phyloP scores from a whole-genome alignment of 2,888 invertebrate species.

The Drosophila falleni region DNA sequence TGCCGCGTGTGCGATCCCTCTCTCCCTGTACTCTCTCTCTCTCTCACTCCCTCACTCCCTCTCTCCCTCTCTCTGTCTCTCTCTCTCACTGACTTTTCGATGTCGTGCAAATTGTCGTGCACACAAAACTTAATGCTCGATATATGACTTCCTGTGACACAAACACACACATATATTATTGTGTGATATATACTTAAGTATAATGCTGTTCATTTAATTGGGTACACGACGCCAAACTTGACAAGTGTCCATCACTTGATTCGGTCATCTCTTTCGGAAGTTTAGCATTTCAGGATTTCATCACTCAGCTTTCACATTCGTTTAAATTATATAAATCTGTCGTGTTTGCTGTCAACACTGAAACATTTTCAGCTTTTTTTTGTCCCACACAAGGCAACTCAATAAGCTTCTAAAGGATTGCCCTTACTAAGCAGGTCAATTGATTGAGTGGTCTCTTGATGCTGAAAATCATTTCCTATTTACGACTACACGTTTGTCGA shows the following conservation, averaged over 20 bases:
- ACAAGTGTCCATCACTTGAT: conserved; percentile 55
- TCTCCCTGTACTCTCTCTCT: not conserved
- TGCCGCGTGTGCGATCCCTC: conserved; percentile 25
- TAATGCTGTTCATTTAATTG: conserved; percentile 52
- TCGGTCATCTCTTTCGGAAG: conserved; percentile 24
- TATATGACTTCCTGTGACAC: conserved; percentile 55
- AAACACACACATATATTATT: conserved; percentile 4
- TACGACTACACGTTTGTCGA: not conserved
- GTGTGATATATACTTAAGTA: conserved; percentile 17
- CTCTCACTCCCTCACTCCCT: not conserved
- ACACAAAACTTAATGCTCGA: conserved; percentile 64
- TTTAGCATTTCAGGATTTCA: not conserved
- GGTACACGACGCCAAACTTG: conserved; percentile 51
- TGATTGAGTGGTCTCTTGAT: conserved; percentile 29
- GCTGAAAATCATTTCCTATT: conserved; percentile 8
- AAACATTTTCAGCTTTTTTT: conserved; percentile 3
- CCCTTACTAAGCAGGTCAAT: conserved; percentile 13
- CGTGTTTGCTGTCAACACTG: conserved; percentile 22
- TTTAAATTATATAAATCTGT: conserved; percentile 36
- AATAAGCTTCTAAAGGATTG: conserved; percentile 27
- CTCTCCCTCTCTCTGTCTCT: not conserved
- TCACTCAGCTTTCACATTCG: conserved; percentile 3
- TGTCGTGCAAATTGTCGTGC: conserved; percentile 54
- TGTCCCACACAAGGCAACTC: not conserved
- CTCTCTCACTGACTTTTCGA: not conserved